Evolutionary conservation across 1,140 invertebrate genomes (phyloP).

Genomic region (Grapholita molesta): DNA sequence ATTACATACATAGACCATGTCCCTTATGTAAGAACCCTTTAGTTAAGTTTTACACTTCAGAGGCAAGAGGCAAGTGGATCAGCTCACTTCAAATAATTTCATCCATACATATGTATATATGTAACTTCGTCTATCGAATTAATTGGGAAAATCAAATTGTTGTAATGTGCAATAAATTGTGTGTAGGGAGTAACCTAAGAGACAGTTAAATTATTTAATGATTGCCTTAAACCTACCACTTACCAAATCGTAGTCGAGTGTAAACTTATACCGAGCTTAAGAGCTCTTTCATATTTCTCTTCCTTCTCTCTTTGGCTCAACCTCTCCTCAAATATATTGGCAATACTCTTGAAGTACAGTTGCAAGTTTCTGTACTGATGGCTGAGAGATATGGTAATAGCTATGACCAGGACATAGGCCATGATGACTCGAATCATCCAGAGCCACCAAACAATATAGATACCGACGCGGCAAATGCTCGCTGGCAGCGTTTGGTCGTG

Average conservation of each 20-base stretch:
- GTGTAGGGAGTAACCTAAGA: too few relatives aligned
- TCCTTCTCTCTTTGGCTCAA: conserved; percentile 39
- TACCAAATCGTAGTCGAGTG: conserved; percentile 23
- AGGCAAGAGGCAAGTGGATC: too few relatives aligned
- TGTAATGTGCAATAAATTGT: too few relatives aligned
- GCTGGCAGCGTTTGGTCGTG: conserved; percentile 14
- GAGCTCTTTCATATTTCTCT: conserved; percentile 33
- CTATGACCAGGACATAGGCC: conserved; percentile 15
- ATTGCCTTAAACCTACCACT: too few relatives aligned
- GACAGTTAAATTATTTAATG: too few relatives aligned
- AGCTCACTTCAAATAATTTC: too few relatives aligned
- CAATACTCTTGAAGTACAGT: conserved; percentile 29
- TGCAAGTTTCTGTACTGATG: conserved; percentile 32
- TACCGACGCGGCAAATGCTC: neutral
- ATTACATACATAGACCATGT: too few relatives aligned
- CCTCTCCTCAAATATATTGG: conserved; percentile 36
- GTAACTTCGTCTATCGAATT: too few relatives aligned
- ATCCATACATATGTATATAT: too few relatives aligned
- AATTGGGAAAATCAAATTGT: too few relatives aligned
- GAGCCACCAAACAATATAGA: conserved; percentile 26
- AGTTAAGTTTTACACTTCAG: too few relatives aligned
- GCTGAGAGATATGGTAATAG: conserved; percentile 18
- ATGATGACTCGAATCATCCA: conserved; percentile 3
- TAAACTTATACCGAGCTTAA: conserved; percentile 48
- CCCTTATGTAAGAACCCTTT: too few relatives aligned